phyloP scores from a whole-genome alignment of 2,888 invertebrate species.

The Leptopterna dolabrata region DNA sequence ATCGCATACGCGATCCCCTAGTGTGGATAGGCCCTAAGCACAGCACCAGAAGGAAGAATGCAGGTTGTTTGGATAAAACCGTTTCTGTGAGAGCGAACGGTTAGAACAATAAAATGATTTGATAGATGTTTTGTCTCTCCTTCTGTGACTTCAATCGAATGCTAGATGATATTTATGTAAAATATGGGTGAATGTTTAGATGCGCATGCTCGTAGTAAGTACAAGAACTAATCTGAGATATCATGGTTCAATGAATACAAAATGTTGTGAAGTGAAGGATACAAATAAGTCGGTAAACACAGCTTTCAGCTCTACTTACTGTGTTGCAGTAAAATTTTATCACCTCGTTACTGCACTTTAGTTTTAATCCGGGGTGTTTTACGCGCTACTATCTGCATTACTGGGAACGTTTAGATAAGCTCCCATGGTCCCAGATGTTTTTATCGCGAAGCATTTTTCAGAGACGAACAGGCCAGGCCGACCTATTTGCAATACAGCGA shows the following conservation, averaged over 20 bases:
- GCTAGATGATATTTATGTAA: too few species aligned
- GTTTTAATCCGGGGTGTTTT: background rate
- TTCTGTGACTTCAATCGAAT: too few species aligned
- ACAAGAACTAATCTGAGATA: too few species aligned
- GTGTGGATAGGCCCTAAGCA: too few species aligned
- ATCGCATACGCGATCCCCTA: too few species aligned
- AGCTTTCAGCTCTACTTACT: background rate
- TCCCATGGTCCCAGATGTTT: background rate
- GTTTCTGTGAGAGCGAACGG: too few species aligned
- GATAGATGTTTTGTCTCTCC: too few species aligned
- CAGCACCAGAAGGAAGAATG: too few species aligned
- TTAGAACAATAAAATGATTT: too few species aligned
- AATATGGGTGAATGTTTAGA: too few species aligned
- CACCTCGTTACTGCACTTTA: background rate
- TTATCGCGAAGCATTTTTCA: background rate
- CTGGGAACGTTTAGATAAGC: background rate
- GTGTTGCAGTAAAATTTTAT: background rate
- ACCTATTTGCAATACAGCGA: background rate
- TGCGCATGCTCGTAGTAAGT: too few species aligned
- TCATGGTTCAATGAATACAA: background rate
- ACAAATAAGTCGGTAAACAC: background rate
- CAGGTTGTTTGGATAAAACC: too few species aligned
- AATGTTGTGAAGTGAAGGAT: background rate
- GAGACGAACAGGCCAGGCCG: background rate
- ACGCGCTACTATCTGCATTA: background rate